Evolutionary conservation across 2,888 invertebrate species (phyloP).

Genomic region (Tenthredo scrophulariae): DNA sequence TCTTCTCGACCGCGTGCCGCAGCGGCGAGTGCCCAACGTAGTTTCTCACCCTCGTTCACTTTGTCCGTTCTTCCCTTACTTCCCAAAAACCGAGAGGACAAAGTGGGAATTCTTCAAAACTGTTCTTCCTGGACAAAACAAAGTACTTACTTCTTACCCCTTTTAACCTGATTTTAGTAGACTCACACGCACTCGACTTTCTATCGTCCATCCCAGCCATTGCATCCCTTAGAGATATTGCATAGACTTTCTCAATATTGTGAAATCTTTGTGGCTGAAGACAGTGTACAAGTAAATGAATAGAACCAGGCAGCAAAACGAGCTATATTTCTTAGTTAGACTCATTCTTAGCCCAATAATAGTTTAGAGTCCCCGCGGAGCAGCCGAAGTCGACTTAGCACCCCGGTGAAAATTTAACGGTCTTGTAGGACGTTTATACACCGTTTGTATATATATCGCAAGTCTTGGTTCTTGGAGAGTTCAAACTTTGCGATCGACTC

Average conservation of each 20-base stretch:
- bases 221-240: background rate
- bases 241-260: background rate
- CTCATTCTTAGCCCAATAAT: background rate
- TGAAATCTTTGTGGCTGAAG: background rate
- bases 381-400: slow-evolving; percentile 25
- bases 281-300: background rate
- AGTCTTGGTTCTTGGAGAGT: slow-evolving; percentile 29
- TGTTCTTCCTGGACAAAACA: background rate
- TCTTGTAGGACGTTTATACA: background rate
- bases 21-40: slow-evolving; percentile 27
- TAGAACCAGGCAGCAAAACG: background rate
- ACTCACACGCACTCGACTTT: background rate
- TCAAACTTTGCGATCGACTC: slow-evolving; percentile 41
- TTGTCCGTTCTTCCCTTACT: background rate
- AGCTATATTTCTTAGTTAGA: background rate
- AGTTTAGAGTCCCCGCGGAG: slow-evolving; percentile 10
- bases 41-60: slow-evolving; percentile 16
- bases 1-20: slow-evolving; percentile 43
- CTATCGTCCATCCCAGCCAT: background rate
- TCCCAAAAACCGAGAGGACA: background rate
- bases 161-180: background rate
- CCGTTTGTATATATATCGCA: slow-evolving; percentile 10
- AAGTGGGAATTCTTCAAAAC: slow-evolving; percentile 35
- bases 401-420: slow-evolving; percentile 32
- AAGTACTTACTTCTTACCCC: background rate